These are phyloP conservation scores for Xiphophorus hellerii DNA, from an alignment of 2,113 vertebrate species.

Conservation along the genomic window DNA sequence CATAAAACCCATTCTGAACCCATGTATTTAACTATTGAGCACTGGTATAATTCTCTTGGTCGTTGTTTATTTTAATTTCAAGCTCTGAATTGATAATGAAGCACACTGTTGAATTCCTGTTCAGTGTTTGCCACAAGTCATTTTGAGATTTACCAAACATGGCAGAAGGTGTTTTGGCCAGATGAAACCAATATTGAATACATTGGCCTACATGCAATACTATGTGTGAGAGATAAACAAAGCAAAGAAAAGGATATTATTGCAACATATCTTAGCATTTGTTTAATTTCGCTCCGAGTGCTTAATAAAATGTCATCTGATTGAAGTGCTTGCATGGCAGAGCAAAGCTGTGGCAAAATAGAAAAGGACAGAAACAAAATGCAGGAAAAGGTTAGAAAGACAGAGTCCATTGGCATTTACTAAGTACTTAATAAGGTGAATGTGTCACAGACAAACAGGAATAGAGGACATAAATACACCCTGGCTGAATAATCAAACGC, in stretches of 20 bases:
- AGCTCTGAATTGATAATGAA: not conserved
- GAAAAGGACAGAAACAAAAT: constrained; percentile 10
- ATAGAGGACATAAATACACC: constrained; percentile 29
- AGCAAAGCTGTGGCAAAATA: not conserved
- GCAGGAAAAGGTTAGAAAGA: constrained; percentile 24
- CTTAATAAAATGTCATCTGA: constrained; percentile 18
- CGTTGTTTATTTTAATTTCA: not conserved
- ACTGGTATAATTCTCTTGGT: too few species aligned
- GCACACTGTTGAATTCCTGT: not conserved
- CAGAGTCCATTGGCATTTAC: constrained; percentile 59
- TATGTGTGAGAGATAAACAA: not conserved
- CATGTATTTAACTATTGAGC: too few species aligned
- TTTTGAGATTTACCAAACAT: not conserved
- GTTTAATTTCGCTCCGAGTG: constrained; percentile 16
- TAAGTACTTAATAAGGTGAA: constrained; percentile 60
- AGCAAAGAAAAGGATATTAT: not conserved
- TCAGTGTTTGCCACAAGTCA: not conserved
- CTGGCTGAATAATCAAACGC: constrained; percentile 6
- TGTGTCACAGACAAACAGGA: constrained; percentile 40
- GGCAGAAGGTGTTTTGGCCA: too few species aligned
- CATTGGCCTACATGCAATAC: too few species aligned
- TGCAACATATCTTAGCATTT: not conserved
- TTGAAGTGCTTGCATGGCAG: constrained; percentile 1
- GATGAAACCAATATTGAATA: too few species aligned
- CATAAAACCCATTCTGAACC: too few species aligned